Evolutionary conservation across 2,888 invertebrate species (phyloP), one percentile per base, ranked within the genome.

Genomic region (Hirtodrosophila duncani): DNA sequence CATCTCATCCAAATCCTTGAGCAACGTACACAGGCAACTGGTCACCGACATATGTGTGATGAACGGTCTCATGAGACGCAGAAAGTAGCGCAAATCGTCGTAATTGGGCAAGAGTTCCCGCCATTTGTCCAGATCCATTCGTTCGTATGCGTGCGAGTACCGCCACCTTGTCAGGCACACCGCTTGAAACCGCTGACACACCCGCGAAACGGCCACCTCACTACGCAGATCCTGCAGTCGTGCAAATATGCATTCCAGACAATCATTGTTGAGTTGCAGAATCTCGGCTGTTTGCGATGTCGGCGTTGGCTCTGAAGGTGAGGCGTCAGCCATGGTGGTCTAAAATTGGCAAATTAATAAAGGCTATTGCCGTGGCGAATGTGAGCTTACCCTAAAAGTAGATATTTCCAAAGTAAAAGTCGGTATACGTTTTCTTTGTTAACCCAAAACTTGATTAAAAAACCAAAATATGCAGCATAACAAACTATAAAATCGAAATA

Each of bases 1-100:
- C 66, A 79, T 65, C 16, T 83, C 75, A 24, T 82, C 65, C 34
- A 84, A 44, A 29, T 83, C 82, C 13, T 71, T 72, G 0, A 83
- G 58, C 29, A 79, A 57, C 7, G 75, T 65, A 57, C 70, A 72
- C 8, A 83, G 33, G 14, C 81, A 82, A 14, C 71, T 77, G 3
- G 62, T 68, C 2, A 80, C 67, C 1, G 45, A 48, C 38, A 84
- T 56, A 14, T 67, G 63, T 1, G 41, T 44, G 10, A 83, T 69
- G 27, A 50, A 59, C 0, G 59, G 52, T 2, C 67, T 63, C 70
- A 81, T 68, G 10, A 50, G 48, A 3, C 52, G 53, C 1, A 83
- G 37, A 26, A 83, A 84, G 56, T 67, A 82, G 13, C 58, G 46
- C 8, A 83, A 45, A 26, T 83, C 83, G 24, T 81, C 75, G 24